Conservation (phyloP, 2,888 invertebrate genomes). For the Aphodius granarius region DNA sequence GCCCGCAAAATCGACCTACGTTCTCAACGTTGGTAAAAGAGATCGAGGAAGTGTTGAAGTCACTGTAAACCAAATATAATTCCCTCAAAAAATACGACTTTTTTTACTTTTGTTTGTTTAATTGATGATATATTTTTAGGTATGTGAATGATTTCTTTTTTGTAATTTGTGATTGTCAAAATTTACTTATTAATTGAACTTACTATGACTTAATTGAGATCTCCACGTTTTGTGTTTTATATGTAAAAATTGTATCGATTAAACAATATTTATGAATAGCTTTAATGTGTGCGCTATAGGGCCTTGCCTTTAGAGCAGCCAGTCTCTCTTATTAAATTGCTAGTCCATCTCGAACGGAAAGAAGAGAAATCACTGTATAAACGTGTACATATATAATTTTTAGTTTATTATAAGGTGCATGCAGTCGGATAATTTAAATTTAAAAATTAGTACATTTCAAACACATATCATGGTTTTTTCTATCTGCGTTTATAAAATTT, state of each 20-base stretch:
- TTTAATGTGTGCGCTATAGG: background rate
- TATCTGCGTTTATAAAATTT: background rate
- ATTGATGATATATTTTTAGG: no score
- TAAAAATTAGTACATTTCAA: no score
- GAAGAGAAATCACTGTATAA: background rate
- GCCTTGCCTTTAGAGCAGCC: no score
- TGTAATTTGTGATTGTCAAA: background rate
- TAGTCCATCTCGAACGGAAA: background rate
- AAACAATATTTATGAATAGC: background rate
- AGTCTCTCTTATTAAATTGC: background rate
- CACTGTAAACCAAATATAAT: constrained; percentile 44
- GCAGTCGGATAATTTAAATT: no score
- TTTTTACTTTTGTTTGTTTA: no score
- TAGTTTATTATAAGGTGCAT: background rate
- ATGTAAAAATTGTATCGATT: background rate
- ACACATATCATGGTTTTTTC: background rate
- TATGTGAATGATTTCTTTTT: background rate
- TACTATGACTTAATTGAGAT: background rate
- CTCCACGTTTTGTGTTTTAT: background rate
- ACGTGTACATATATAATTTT: background rate
- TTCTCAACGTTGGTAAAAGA: constrained; percentile 63
- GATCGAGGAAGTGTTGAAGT: constrained; percentile 56
- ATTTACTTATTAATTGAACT: background rate
- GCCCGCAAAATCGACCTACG: constrained; percentile 70
- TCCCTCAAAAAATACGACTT: background rate